Conservation (phyloP, 2,888 invertebrate genomes). For the Pemphredon lugubris region DNA sequence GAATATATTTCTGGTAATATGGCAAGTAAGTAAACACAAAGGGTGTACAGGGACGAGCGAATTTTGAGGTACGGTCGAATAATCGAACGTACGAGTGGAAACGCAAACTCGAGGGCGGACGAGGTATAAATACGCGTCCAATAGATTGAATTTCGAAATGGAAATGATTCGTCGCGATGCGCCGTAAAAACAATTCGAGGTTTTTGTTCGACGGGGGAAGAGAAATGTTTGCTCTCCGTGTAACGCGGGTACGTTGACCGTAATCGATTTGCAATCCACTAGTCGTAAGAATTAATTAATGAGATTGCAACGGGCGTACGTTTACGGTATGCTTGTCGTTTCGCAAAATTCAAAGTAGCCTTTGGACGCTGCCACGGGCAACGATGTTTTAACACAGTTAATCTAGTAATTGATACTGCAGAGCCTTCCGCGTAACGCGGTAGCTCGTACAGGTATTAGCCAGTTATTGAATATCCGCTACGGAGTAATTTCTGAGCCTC, state of each 20-base stretch:
- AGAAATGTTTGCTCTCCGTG: too few species aligned
- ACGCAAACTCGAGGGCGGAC: too few species aligned
- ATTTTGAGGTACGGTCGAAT: too few species aligned
- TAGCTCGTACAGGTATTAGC: not conserved
- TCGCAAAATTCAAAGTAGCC: not conserved
- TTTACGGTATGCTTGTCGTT: not conserved
- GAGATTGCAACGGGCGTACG: not conserved
- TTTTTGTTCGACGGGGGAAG: too few species aligned
- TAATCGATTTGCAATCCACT: not conserved
- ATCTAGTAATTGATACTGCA: constrained; percentile 4
- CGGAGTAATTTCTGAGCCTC: not conserved
- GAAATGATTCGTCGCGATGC: too few species aligned
- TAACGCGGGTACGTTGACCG: not conserved
- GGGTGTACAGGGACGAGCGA: too few species aligned
- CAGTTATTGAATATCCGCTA: not conserved
- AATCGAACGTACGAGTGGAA: too few species aligned
- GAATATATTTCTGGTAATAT: constrained; percentile 19
- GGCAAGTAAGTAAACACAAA: constrained; percentile 24
- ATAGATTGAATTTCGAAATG: too few species aligned
- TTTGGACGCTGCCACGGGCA: constrained; percentile 11
- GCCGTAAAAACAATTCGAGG: too few species aligned
- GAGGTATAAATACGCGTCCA: too few species aligned
- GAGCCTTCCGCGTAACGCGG: not conserved
- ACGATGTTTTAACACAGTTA: constrained; percentile 5
- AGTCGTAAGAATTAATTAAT: constrained; percentile 18